These are phyloP conservation scores for Dinocampus coccinellae DNA, from an alignment of 2,888 invertebrate species.

Conservation along the genomic window DNA sequence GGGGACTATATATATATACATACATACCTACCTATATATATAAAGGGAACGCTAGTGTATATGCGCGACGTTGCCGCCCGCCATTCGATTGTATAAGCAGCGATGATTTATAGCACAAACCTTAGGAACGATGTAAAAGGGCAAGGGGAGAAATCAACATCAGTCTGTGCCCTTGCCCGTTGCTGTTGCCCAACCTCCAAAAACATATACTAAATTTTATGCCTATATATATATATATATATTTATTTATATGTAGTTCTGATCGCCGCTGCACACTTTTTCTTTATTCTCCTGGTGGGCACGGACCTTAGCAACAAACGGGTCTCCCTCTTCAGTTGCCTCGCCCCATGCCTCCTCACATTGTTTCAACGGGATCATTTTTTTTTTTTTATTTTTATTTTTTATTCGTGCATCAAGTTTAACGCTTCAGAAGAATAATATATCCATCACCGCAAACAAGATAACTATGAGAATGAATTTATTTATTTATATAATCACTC, in stretches of 20 bases:
- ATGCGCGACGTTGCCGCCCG: constrained; percentile 26
- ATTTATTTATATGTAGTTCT: background rate
- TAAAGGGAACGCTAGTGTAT: no score
- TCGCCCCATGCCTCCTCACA: background rate
- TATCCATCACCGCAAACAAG: background rate
- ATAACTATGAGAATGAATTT: background rate
- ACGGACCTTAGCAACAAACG: constrained; percentile 40
- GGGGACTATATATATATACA: constrained; percentile 1
- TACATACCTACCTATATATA: no score
- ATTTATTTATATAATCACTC: no score
- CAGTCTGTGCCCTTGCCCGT: background rate
- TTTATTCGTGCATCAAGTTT: background rate
- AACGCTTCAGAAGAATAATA: background rate
- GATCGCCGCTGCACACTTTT: constrained; percentile 4
- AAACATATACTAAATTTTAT: no score
- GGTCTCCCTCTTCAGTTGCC: background rate
- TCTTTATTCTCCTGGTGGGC: constrained; percentile 32
- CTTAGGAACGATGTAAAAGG: constrained; percentile 1
- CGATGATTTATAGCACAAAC: constrained; percentile 46
- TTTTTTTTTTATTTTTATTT: no score
- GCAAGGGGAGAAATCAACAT: background rate
- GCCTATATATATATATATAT: background rate
- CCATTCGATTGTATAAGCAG: constrained; percentile 42
- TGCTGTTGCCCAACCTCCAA: background rate
- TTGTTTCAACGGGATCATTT: constrained; percentile 19